These are phyloP conservation scores for Myripristis jacobus DNA, from an alignment of 2,797 vertebrate species.

Conservation along the genomic window DNA sequence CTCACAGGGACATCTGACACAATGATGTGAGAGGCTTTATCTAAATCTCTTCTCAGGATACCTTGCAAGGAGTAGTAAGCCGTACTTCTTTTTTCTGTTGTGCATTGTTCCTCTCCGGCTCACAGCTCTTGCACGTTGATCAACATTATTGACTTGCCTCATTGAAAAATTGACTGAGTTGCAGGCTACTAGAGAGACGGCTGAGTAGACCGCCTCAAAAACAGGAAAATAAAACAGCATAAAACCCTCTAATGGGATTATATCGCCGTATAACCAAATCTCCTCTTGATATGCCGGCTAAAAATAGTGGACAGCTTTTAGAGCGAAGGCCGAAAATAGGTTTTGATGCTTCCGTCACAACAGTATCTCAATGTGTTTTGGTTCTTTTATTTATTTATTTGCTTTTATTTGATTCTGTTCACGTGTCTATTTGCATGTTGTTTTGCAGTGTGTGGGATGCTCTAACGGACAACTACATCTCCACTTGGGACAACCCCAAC, in stretches of 20 bases:
- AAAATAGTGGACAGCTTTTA: slow-evolving; percentile 13
- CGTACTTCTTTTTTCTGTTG: slow-evolving; percentile 31
- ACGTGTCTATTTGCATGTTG: slow-evolving; percentile 19
- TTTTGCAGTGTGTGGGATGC: slow-evolving; percentile 93
- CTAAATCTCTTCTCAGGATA: slow-evolving; percentile 58
- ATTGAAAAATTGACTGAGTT: slow-evolving; percentile 53
- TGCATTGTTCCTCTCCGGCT: slow-evolving; percentile 52
- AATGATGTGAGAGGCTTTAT: slow-evolving; percentile 74
- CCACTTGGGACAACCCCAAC: slow-evolving; percentile 88
- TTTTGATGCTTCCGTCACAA: not conserved
- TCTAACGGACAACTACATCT: slow-evolving; percentile 93
- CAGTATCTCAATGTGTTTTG: not conserved
- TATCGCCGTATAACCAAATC: slow-evolving; percentile 28
- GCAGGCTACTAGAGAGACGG: slow-evolving; percentile 35
- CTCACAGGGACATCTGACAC: slow-evolving; percentile 35
- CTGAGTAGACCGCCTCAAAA: slow-evolving; percentile 26
- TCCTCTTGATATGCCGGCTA: slow-evolving; percentile 19
- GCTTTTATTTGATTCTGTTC: not conserved
- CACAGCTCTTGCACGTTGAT: slow-evolving; percentile 34
- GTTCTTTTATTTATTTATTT: not conserved
- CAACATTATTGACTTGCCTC: slow-evolving; percentile 25
- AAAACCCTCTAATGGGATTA: slow-evolving; percentile 46
- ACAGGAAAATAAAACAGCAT: slow-evolving; percentile 34
- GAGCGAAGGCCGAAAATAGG: not conserved
- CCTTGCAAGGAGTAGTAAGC: slow-evolving; percentile 48